phyloP scores from a whole-genome alignment of 1,140 invertebrate species.

The Delia radicum region DNA sequence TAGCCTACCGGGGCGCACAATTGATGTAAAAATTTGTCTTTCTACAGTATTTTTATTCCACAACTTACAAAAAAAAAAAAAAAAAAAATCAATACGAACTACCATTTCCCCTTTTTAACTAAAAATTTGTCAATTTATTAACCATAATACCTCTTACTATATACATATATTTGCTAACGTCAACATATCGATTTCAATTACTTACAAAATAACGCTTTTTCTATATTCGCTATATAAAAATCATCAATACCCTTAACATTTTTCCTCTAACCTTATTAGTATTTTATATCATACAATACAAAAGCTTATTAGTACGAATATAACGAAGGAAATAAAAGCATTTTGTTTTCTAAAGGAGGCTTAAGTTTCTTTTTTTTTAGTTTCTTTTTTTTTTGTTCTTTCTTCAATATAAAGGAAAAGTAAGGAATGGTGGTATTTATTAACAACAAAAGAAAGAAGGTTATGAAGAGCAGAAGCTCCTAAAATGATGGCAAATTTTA shows the following conservation, averaged over 20 bases:
- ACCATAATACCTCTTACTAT: not conserved
- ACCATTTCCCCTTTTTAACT: no score
- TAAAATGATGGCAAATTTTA: not conserved
- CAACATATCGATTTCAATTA: not conserved
- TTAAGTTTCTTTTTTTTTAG: not conserved
- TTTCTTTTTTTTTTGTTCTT: not conserved
- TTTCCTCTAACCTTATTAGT: not conserved
- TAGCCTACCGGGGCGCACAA: no score
- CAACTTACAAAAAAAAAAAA: no score
- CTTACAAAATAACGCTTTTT: not conserved
- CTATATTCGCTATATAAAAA: not conserved
- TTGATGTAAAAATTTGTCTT: no score
- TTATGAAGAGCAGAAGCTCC: not conserved
- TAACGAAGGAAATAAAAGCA: not conserved
- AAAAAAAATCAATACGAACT: no score
- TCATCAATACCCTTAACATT: not conserved
- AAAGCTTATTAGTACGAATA: not conserved
- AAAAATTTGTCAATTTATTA: not conserved
- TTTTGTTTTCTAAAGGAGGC: constrained; percentile 4
- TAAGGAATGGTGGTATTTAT: not conserved
- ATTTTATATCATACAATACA: not conserved
- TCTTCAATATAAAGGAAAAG: no score
- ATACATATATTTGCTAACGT: not conserved
- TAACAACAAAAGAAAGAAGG: not conserved
- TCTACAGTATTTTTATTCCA: no score